Evolutionary conservation across 2,113 vertebrate species (phyloP).

Genomic region (Epinephelus moara): DNA sequence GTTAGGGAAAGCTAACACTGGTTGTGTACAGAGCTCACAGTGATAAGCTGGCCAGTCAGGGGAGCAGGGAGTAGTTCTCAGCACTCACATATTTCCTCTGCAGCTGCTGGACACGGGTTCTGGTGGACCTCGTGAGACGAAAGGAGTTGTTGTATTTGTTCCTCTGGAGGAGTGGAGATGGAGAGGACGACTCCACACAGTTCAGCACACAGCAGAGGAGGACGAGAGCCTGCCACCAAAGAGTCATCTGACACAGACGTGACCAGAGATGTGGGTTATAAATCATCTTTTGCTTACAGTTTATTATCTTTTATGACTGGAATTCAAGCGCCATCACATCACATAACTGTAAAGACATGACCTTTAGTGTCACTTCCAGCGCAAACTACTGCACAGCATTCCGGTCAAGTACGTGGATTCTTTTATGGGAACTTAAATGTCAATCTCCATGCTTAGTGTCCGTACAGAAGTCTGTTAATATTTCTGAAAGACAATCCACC

Average conservation of each 20-base stretch:
- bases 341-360: background rate
- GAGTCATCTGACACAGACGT: slow-evolving; percentile 75
- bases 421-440: slow-evolving; percentile 11
- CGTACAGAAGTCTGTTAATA: slow-evolving; percentile 18
- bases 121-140: slow-evolving; percentile 65
- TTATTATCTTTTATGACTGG: background rate
- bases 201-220: slow-evolving; percentile 46
- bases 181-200: slow-evolving; percentile 43
- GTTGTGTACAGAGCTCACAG: background rate
- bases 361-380: background rate
- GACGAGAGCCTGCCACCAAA: slow-evolving; percentile 50
- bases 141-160: slow-evolving; percentile 71
- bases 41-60: too few species aligned
- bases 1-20: background rate
- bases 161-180: slow-evolving; percentile 8
- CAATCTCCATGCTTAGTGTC: background rate
- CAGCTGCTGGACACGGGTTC: slow-evolving; percentile 72
- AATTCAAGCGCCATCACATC: background rate
- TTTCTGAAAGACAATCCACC: slow-evolving; percentile 29
- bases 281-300: background rate
- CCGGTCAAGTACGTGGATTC: background rate
- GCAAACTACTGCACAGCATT: background rate
- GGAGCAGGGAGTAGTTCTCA: background rate
- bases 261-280: background rate
- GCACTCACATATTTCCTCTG: slow-evolving; percentile 75